A percentile compares a stretch with the other conserved stretches of the same genome.
Conservation (phyloP, 2,113 vertebrate genomes). For the Genyomyrus donnyi region DNA sequence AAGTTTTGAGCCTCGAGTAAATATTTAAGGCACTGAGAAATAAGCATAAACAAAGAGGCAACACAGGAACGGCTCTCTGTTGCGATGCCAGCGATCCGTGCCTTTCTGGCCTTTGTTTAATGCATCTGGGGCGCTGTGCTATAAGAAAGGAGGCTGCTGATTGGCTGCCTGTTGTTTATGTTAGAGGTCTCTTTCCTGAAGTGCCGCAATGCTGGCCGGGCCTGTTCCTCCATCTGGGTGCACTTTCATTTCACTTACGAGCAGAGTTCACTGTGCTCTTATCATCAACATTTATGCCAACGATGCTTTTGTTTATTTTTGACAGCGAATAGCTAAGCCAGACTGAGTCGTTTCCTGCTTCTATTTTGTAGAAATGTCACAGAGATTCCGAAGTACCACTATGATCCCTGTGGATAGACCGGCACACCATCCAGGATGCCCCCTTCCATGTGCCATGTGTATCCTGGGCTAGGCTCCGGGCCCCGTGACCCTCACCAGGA, state of each 20-base stretch:
- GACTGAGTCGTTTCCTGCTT: background rate
- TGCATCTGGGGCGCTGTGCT: constrained; percentile 41
- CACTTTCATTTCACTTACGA: background rate
- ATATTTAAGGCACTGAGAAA: constrained; percentile 57
- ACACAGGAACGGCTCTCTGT: constrained; percentile 48
- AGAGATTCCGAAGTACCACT: background rate
- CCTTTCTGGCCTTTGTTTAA: constrained; percentile 66
- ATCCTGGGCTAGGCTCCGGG: background rate
- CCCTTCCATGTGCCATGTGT: background rate
- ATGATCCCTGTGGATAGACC: background rate
- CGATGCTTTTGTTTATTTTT: background rate
- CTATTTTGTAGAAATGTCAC: background rate
- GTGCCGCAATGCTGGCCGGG: constrained; percentile 60
- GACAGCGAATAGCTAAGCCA: background rate
- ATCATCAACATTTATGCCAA: background rate
- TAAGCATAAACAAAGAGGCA: constrained; percentile 48
- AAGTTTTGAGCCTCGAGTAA: constrained; percentile 51
- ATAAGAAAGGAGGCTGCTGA: constrained; percentile 54
- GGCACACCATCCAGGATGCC: background rate
- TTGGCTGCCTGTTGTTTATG: constrained; percentile 62
- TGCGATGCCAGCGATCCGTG: constrained; percentile 56
- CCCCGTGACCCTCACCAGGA: background rate
- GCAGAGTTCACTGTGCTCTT: background rate
- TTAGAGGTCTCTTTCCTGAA: constrained; percentile 58
- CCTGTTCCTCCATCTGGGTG: constrained; percentile 34